These are phyloP conservation scores for Darwinula stevensoni DNA, from an alignment of 2,888 invertebrate species.

Conservation along the genomic window DNA sequence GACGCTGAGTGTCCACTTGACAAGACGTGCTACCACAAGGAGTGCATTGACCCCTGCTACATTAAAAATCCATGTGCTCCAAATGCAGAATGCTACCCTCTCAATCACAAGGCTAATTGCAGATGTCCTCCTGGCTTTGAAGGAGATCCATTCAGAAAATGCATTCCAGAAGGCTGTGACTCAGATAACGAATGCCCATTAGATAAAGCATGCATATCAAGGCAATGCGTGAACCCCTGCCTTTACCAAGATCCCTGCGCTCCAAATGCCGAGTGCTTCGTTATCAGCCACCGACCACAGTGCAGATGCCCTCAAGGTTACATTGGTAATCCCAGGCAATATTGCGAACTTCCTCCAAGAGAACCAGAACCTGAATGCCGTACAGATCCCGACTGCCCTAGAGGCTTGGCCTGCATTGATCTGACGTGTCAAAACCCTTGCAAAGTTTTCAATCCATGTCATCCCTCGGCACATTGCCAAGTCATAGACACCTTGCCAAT, in stretches of 20 bases:
- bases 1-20: conserved; percentile 38
- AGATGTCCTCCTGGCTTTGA: conserved; percentile 38
- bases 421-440: conserved; percentile 16
- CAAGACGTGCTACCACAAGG: conserved; percentile 21
- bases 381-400: conserved; percentile 31
- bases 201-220: too few relatives aligned
- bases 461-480: conserved; percentile 9
- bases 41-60: conserved; percentile 25
- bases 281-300: conserved; percentile 41
- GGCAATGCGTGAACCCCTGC: conserved; percentile 54
- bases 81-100: conserved; percentile 21
- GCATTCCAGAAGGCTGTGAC: conserved; percentile 14
- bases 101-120: conserved; percentile 29
- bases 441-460: conserved; percentile 14
- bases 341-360: conserved; percentile 19
- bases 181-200: conserved; percentile 22
- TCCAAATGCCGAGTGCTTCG: conserved; percentile 30
- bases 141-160: conserved; percentile 15
- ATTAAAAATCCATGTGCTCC: conserved; percentile 27
- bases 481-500: conserved; percentile 9
- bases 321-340: conserved; percentile 10
- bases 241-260: conserved; percentile 58
- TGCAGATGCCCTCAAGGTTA: conserved; percentile 10
- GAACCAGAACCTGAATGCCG: conserved; percentile 29
- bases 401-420: conserved; percentile 41